Conservation (phyloP, 2,113 vertebrate genomes). For the Mungos mungo region DNA sequence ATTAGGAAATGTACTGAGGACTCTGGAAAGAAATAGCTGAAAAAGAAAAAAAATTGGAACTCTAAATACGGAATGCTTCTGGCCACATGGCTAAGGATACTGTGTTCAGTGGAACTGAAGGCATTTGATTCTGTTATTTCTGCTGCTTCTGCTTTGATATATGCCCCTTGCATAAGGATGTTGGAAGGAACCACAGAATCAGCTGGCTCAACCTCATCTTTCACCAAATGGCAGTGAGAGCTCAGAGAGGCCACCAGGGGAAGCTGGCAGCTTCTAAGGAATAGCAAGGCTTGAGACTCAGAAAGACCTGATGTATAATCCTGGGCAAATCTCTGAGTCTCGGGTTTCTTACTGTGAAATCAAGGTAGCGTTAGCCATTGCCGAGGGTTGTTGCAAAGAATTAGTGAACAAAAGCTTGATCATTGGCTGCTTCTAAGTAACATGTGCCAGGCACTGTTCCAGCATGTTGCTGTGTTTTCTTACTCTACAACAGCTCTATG, state of each 20-base stretch:
- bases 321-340: neutral
- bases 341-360: neutral
- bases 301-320: neutral
- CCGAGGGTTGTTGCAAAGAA: neutral
- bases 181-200: neutral
- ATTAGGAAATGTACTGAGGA: conserved; percentile 71
- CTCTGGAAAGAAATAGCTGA: conserved; percentile 67
- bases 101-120: neutral
- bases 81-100: neutral
- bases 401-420: neutral
- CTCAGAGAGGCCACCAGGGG: neutral
- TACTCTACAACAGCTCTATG: neutral
- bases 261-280: neutral
- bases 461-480: neutral
- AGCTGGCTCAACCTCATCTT: neutral
- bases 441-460: neutral
- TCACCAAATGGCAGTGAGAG: neutral
- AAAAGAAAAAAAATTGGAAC: neutral
- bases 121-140: neutral
- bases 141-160: neutral
- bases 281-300: neutral
- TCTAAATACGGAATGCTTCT: conserved; percentile 52
- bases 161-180: neutral
- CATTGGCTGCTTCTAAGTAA: neutral
- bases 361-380: neutral